Percentiles rank a stretch among this genome's conserved stretches.
These are phyloP conservation scores for Agrochola lota DNA, from an alignment of 2,888 invertebrate species.

Conservation along the genomic window DNA sequence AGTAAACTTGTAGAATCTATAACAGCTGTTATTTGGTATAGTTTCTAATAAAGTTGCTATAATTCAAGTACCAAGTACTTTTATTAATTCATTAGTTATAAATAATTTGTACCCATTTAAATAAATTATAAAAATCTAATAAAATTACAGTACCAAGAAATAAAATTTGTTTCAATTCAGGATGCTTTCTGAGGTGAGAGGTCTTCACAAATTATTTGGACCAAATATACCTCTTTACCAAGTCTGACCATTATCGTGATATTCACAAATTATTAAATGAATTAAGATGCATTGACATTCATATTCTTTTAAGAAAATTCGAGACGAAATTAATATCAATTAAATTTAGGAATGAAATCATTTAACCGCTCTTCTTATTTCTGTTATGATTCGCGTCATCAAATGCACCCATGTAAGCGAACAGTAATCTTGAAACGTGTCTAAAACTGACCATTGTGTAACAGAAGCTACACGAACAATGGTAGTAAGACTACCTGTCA, in stretches of 20 bases:
- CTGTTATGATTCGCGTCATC: background rate
- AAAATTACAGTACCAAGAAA: too few species aligned
- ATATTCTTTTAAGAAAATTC: background rate
- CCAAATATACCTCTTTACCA: background rate
- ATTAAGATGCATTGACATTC: background rate
- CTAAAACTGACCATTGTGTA: conserved; percentile 15
- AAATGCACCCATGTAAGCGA: background rate
- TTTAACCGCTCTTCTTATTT: background rate
- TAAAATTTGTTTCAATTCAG: background rate
- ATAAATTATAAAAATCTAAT: too few species aligned
- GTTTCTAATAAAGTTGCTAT: background rate
- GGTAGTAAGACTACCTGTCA: conserved; percentile 26
- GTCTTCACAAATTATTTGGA: background rate
- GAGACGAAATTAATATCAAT: background rate
- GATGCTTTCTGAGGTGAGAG: background rate
- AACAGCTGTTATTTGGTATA: background rate
- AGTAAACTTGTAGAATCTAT: background rate
- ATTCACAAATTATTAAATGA: background rate
- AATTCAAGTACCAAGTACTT: background rate
- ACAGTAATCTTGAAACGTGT: conserved; percentile 29
- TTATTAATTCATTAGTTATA: too few species aligned
- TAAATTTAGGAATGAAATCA: background rate
- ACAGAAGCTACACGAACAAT: conserved; percentile 10
- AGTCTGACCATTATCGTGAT: background rate
- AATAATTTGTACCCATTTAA: too few species aligned